These are phyloP conservation scores for Bursaphelenchus mucronatus DNA, from an alignment of 1,140 invertebrate genomes.

Conservation along the genomic window DNA sequence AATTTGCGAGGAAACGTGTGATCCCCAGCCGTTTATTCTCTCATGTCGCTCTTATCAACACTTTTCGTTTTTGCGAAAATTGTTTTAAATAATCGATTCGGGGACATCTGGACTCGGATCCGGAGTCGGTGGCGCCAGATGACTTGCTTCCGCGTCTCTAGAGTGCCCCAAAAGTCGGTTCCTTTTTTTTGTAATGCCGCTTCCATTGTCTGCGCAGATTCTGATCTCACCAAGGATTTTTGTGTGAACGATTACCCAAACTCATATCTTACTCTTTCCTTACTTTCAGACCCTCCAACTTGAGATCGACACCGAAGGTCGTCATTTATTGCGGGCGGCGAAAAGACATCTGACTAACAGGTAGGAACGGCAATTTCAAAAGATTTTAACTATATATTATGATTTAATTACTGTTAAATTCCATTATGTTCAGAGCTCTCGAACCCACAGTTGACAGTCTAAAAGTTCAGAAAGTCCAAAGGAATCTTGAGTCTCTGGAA, in stretches of 20 bases:
- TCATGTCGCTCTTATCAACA: no score
- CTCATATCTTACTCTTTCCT: background rate
- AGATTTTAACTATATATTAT: background rate
- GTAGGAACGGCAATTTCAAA: slow-evolving; percentile 1
- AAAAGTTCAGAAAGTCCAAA: background rate
- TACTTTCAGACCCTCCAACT: slow-evolving; percentile 16
- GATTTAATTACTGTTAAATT: background rate
- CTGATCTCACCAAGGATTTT: no score
- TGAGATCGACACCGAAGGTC: slow-evolving; percentile 18
- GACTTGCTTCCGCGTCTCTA: no score
- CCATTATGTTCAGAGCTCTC: slow-evolving; percentile 13
- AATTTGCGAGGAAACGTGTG: no score
- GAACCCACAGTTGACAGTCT: slow-evolving; percentile 9
- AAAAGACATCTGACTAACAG: slow-evolving; percentile 4
- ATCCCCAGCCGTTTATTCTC: no score
- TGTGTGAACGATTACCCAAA: background rate
- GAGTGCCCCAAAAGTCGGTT: no score
- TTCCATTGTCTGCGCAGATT: no score
- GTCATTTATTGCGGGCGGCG: slow-evolving; percentile 7
- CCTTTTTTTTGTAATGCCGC: no score
- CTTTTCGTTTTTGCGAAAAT: no score
- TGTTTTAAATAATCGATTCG: no score
- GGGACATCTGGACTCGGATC: no score
- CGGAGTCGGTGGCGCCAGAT: no score
- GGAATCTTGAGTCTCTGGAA: slow-evolving; percentile 10